Evolutionary conservation across 2,797 vertebrate species (phyloP).

Genomic region (Alosa sapidissima): DNA sequence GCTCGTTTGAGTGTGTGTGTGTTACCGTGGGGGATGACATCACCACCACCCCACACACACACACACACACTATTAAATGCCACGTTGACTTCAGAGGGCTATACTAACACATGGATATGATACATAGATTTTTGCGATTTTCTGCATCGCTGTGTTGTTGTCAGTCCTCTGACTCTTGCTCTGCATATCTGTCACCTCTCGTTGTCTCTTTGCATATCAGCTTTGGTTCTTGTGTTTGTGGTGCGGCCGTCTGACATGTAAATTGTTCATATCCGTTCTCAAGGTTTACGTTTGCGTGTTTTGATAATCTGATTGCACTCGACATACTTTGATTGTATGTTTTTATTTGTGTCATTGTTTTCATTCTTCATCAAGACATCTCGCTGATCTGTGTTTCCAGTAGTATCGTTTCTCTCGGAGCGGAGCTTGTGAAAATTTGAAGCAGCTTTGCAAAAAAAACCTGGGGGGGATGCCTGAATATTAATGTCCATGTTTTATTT

Average conservation of each 20-base stretch:
- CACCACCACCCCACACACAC: background rate
- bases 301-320: background rate
- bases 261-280: background rate
- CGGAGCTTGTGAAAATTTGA: background rate
- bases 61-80: background rate
- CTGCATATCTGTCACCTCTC: background rate
- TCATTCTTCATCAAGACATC: background rate
- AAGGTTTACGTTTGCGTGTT: background rate
- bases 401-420: background rate
- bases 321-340: background rate
- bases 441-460: background rate
- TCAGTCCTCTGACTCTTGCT: background rate
- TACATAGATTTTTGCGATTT: background rate
- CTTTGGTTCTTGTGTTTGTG: background rate
- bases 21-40: background rate
- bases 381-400: background rate
- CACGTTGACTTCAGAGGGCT: background rate
- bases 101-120: background rate
- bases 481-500: slow-evolving; percentile 8
- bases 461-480: background rate
- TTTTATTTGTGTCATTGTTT: background rate
- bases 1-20: slow-evolving; percentile 49
- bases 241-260: background rate
- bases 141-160: background rate
- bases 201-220: background rate